Evolutionary conservation across 2,113 vertebrate species (phyloP), one percentile per base, ranked within the genome.

Genomic region (Hydrochoerus hydrochaeris): DNA sequence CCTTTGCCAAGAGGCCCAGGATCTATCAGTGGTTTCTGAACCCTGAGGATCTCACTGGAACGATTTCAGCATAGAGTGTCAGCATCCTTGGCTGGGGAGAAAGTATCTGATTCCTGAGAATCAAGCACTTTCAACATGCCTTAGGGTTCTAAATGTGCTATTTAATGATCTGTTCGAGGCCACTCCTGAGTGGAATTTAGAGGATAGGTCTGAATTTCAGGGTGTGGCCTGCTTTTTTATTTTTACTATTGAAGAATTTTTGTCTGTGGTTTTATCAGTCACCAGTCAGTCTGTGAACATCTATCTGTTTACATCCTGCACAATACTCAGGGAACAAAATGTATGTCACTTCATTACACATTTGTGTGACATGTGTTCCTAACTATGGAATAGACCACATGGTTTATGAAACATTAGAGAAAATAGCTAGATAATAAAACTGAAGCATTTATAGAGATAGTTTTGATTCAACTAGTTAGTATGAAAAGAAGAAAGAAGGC

Each of bases 331-430:
- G 83, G 69, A 95, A 94, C 26, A 78, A 85, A 96, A 58, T 82
- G 58, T 41, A 49, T 63, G 57, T 94, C 85, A 58, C 88, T 90
- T 96, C 85, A 85, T 96, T 94, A 90, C 60, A 65, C 60, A 67
- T 91, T 90, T 95, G 38, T 94, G 46, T 94, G 93, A 94, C 90
- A 92, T 90, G 92, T 81, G n/a, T 80, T 85, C 7, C 94, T 94
- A 78, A 80, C 69, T 58, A 3, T 67, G n/a, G 71, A 96, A 73
- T 38, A 95, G n/a, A 88, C 90, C 35, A 85, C 41, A 62, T 52
- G 77, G 54, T 97, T 81, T 91, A 88, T 90, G 92, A 96, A 97
- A 94, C 94, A 91, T 35, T 94, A 6, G 44, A 82, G 77, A 97
- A 88, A 16, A 69, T 60, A 95, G 80, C 85, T 82, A 49, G n/a